Evolutionary conservation across 2,888 invertebrate genomes (phyloP), one percentile per base, ranked within the genome.

Genomic region (Linyphia triangularis): DNA sequence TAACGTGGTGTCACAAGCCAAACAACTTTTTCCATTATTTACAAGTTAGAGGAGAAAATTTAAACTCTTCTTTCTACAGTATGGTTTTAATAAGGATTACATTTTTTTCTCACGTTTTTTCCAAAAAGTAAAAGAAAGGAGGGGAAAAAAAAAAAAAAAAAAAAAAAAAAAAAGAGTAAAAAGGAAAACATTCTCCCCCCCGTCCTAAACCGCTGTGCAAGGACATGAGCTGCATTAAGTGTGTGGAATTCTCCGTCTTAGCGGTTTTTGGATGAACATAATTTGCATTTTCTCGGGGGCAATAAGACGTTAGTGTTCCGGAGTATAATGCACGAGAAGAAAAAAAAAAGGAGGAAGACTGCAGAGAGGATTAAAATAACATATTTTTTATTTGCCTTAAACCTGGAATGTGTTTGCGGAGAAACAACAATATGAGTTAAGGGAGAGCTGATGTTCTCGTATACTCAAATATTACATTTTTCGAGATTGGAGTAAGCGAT

Each of bases 11-110:
- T 22, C 43, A 26, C 10, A 69, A 69, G 37, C 22, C 37, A 28
- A 69, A 69, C 37, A 37, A 69, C 1, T 70, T 70, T 67, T 67
- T 67, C 37, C 37, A 37, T 69, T 70, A 70, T 43, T 70, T 70
- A 43, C 40, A 70, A 70, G 24, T 24, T 0, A 13, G n/a, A 1
- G 24, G 16, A 16, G 37, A 37, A 9, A 70, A 43, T 22, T 70
- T 22, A 43, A 70, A 22, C 43, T 43, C 5, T 37, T 69, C 16
- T 43, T 26, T 51, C 24, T n/a, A n/a, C 2, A 16, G 51, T 51
- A 51, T 51, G n/a, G 51, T 51, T 51, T 51, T 51, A 51, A 51
- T 51, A 51, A 51, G 51, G n/a, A 51, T 51, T 51, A 51, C 16
- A 51, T 51, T 51, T 16, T 51, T 51, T 51, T 51, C n/a, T 51